Conservation (phyloP, 2,113 vertebrate species). For the Bos indicus region DNA sequence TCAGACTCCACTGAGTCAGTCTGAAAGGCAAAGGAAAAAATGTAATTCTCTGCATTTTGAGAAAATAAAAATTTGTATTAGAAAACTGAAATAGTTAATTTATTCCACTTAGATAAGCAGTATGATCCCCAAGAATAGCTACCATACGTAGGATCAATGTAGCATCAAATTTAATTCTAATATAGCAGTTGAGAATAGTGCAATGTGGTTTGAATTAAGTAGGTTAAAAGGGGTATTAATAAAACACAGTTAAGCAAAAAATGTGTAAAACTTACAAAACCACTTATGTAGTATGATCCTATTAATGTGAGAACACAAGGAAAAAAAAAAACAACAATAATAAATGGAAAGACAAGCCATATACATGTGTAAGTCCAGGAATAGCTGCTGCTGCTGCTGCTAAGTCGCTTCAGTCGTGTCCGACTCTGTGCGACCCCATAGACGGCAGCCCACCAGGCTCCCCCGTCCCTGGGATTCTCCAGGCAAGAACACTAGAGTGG, state of each 20-base stretch:
- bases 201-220: not conserved
- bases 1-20: not conserved
- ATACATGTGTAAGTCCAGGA: not conserved
- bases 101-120: conserved; percentile 9
- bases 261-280: not conserved
- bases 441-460: too few species aligned
- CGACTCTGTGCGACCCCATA: too few species aligned
- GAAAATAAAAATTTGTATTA: conserved; percentile 20
- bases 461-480: too few species aligned
- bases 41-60: not conserved
- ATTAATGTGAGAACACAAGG: not conserved
- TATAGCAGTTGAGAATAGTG: not conserved
- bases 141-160: not conserved
- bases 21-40: not conserved
- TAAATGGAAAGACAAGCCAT: not conserved
- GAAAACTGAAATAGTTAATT: not conserved
- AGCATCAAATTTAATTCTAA: conserved; percentile 38
- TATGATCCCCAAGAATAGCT: not conserved
- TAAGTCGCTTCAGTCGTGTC: too few species aligned
- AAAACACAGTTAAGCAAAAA: not conserved
- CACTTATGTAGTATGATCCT: not conserved
- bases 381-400: not conserved
- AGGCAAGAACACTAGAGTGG: too few species aligned
- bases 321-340: not conserved
- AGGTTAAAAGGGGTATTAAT: not conserved